Evolutionary conservation across 1,140 invertebrate species (phyloP).

Genomic region (Frieseomelitta varia): DNA sequence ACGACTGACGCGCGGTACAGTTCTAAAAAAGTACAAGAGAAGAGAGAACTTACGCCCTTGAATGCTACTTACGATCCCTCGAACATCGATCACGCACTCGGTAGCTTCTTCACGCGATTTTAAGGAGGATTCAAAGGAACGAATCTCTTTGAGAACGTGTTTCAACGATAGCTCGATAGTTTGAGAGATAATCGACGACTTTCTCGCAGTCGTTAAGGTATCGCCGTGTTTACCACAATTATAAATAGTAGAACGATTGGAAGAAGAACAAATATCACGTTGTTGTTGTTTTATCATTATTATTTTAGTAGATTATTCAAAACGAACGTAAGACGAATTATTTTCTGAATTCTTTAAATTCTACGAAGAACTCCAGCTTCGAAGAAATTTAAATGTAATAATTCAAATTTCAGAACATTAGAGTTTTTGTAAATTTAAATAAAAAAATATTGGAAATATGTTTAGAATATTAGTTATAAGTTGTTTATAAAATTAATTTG

Average conservation of each 20-base stretch:
- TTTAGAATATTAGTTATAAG: too few species aligned
- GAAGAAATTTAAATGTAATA: too few species aligned
- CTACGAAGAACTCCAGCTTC: too few species aligned
- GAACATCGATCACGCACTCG: constrained; percentile 1
- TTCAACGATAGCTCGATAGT: background rate
- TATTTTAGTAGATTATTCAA: background rate
- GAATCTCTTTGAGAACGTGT: background rate
- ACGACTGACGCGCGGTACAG: background rate
- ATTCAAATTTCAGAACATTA: too few species aligned
- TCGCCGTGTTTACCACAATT: too few species aligned
- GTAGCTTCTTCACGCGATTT: background rate
- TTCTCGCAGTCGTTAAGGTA: background rate
- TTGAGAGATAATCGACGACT: background rate
- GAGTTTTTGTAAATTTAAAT: too few species aligned
- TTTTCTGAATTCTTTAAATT: too few species aligned
- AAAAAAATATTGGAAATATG: too few species aligned
- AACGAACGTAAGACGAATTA: background rate
- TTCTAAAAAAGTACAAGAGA: background rate
- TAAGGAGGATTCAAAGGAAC: constrained; percentile 12
- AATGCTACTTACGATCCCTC: background rate
- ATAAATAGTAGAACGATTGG: background rate
- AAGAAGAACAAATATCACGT: background rate
- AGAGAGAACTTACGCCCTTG: background rate
- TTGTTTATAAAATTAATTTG: too few species aligned
- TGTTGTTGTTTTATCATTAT: background rate